A percentile compares a stretch with the other conserved stretches of the same genome.
These are phyloP conservation scores for Glaucidium brasilianum DNA, from an alignment of 2,113 vertebrate genomes.

Conservation along the genomic window DNA sequence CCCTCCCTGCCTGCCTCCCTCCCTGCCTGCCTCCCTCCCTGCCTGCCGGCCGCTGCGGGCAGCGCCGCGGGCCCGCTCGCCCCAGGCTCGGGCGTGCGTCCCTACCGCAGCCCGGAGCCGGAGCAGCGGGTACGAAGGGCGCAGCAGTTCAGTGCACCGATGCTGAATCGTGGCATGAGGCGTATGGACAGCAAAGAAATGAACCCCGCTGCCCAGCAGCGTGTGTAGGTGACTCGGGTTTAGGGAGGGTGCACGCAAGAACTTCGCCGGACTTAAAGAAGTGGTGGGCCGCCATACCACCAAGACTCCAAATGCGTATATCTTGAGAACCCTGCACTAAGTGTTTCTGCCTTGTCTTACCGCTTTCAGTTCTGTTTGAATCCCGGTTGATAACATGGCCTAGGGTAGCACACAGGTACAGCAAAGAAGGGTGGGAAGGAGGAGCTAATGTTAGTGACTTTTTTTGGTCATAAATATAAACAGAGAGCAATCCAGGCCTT, in stretches of 20 bases:
- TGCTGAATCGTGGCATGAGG: not conserved
- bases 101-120: not conserved
- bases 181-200: not conserved
- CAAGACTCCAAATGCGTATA: accelerated
- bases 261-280: not conserved
- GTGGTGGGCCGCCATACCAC: not conserved
- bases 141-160: accelerated
- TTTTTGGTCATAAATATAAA: not conserved
- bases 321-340: accelerated
- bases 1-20: not conserved
- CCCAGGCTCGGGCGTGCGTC: not conserved
- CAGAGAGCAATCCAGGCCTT: not conserved
- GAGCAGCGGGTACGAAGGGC: not conserved
- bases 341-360: too few species aligned
- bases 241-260: not conserved
- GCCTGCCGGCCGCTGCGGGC: too few species aligned
- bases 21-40: not conserved
- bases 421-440: not conserved
- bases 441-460: not conserved
- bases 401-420: not conserved
- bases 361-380: not conserved
- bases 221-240: not conserved
- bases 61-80: not conserved
- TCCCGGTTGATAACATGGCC: not conserved
- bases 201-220: not conserved